phyloP scores from a whole-genome alignment of 2,888 invertebrate species.

The Cremastinae sp. region DNA sequence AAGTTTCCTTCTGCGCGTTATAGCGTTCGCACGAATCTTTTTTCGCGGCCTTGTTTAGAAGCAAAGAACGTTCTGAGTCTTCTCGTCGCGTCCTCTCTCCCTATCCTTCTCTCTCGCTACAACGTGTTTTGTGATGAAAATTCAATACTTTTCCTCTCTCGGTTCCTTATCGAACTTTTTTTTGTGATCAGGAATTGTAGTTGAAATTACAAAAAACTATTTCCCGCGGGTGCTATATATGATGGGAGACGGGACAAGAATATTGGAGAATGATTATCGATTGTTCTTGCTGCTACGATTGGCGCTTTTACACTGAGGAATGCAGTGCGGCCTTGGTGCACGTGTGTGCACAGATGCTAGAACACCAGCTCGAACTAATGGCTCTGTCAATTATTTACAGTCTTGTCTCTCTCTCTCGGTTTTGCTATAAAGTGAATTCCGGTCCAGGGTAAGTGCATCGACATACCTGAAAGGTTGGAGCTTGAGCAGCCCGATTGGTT shows the following conservation, averaged over 20 bases:
- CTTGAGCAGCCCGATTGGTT: slow-evolving; percentile 12
- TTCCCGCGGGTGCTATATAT: background rate
- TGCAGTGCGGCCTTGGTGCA: slow-evolving; percentile 1
- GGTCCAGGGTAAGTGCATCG: slow-evolving; percentile 39
- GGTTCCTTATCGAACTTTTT: too few relatives aligned
- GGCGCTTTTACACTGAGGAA: slow-evolving; percentile 6
- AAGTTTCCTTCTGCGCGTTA: background rate
- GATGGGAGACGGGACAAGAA: slow-evolving; percentile 4
- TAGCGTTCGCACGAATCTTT: background rate
- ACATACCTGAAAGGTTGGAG: slow-evolving; percentile 41
- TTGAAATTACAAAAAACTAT: slow-evolving; percentile 3
- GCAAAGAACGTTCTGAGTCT: background rate
- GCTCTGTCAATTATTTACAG: slow-evolving; percentile 60
- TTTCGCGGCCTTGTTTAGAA: background rate
- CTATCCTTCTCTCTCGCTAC: too few relatives aligned
- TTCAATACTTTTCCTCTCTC: too few relatives aligned
- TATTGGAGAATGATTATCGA: slow-evolving; percentile 42
- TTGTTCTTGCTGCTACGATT: slow-evolving; percentile 24
- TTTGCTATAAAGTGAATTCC: slow-evolving; percentile 56
- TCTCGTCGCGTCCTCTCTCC: background rate
- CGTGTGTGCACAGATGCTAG: background rate
- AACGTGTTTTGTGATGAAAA: background rate
- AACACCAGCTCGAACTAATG: slow-evolving; percentile 48
- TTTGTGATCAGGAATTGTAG: too few relatives aligned
- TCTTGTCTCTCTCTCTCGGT: slow-evolving; percentile 52